Conservation (phyloP, 2,797 vertebrate species). For the Microcaecilia unicolor region DNA sequence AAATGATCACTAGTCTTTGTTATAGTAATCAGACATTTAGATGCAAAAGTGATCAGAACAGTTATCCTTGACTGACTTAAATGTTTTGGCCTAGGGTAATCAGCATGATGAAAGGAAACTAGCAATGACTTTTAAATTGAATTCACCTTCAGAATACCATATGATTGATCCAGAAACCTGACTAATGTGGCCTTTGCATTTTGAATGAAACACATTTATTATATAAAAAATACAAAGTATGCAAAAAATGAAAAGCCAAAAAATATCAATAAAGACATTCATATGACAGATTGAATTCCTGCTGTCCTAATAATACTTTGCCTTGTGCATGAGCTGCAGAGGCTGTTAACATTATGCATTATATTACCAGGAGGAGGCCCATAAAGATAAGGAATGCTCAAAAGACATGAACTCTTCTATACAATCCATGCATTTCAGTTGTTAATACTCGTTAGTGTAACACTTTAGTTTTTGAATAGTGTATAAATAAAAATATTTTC, state of each 20-base stretch:
- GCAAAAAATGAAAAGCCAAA: background rate
- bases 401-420: too few relatives aligned
- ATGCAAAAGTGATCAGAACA: slow-evolving; percentile 3
- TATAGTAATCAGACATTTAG: background rate
- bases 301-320: background rate
- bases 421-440: too few relatives aligned
- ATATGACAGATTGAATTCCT: background rate
- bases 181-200: slow-evolving; percentile 1
- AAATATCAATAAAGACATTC: background rate
- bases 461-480: too few relatives aligned
- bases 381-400: background rate
- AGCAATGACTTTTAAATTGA: slow-evolving; percentile 23
- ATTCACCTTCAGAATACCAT: slow-evolving; percentile 29
- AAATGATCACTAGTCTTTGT: too few relatives aligned
- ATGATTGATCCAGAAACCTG: too few relatives aligned
- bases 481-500: too few relatives aligned
- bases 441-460: too few relatives aligned
- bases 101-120: slow-evolving; percentile 15
- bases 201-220: slow-evolving; percentile 1
- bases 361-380: background rate
- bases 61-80: slow-evolving; percentile 35
- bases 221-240: background rate
- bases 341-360: background rate
- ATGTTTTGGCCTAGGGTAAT: slow-evolving; percentile 23
- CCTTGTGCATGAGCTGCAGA: background rate